phyloP scores from a whole-genome alignment of 2,797 vertebrate species.

The Sebastes vulpes region DNA sequence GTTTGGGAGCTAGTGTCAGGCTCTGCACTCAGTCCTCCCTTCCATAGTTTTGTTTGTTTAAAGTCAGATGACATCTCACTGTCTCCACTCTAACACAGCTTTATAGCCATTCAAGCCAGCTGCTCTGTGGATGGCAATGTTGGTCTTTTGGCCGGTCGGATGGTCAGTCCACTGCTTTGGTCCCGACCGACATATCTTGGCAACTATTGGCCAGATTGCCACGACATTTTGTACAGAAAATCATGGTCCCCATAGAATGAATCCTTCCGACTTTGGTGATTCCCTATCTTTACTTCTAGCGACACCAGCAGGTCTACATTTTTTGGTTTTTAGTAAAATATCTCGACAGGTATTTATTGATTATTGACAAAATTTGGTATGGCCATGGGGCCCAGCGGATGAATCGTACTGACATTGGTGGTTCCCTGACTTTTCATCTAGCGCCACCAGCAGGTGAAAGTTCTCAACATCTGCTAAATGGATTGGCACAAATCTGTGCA shows the following conservation, averaged over 20 bases:
- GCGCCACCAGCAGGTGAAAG: not conserved
- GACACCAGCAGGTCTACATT: no score
- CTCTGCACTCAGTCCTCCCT: not conserved
- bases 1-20: not conserved
- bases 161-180: not conserved
- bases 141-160: not conserved
- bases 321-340: no score
- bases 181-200: not conserved
- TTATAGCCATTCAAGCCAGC: not conserved
- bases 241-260: rapidly evolving
- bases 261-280: no score
- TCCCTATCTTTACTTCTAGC: no score
- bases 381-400: not conserved
- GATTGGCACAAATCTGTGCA: not conserved
- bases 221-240: no score
- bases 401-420: not conserved
- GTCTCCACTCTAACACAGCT: not conserved
- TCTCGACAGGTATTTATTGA: no score
- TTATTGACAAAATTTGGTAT: not conserved
- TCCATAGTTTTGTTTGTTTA: conserved; percentile 9
- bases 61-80: conserved; percentile 2
- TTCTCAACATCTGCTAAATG: not conserved
- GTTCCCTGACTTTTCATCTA: not conserved
- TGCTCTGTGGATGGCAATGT: not conserved
- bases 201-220: no score